phyloP scores from a whole-genome alignment of 2,888 invertebrate genomes.

The Tetrapedia diversipes region DNA sequence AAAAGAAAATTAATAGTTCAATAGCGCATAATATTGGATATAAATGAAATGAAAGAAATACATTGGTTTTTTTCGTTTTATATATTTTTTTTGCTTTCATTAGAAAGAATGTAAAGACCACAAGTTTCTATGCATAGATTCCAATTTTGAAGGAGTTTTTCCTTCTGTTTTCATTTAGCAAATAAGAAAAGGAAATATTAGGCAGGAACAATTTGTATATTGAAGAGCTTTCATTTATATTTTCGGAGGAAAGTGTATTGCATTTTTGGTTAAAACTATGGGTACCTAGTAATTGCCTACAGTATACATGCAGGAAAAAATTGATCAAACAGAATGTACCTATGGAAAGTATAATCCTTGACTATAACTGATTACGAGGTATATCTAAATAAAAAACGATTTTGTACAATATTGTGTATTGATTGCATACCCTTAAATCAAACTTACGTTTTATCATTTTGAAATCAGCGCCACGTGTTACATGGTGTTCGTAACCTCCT shows the following conservation, averaged over 20 bases:
- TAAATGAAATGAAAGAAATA: constrained; percentile 38
- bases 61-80: constrained; percentile 20
- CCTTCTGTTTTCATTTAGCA: constrained; percentile 54
- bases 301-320: constrained; percentile 58
- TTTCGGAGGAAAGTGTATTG: constrained; percentile 54
- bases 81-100: constrained; percentile 28
- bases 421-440: constrained; percentile 39
- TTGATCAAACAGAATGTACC: constrained; percentile 66
- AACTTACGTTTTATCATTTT: constrained; percentile 4
- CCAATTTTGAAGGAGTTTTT: constrained; percentile 19
- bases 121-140: constrained; percentile 44
- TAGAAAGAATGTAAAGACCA: constrained; percentile 27
- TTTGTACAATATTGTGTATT: constrained; percentile 60
- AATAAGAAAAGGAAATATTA: constrained; percentile 41
- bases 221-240: constrained; percentile 65
- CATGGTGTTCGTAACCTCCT: too few relatives aligned
- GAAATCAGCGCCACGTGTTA: constrained; percentile 8
- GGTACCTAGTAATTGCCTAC: constrained; percentile 58
- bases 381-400: constrained; percentile 72
- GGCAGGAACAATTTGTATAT: constrained; percentile 58
- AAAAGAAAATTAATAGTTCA: constrained; percentile 51
- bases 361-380: constrained; percentile 65
- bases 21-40: constrained; percentile 54
- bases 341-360: constrained; percentile 69
- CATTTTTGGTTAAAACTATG: constrained; percentile 57